phyloP scores from a whole-genome alignment of 2,113 vertebrate species.

The Microtus ochrogaster region DNA sequence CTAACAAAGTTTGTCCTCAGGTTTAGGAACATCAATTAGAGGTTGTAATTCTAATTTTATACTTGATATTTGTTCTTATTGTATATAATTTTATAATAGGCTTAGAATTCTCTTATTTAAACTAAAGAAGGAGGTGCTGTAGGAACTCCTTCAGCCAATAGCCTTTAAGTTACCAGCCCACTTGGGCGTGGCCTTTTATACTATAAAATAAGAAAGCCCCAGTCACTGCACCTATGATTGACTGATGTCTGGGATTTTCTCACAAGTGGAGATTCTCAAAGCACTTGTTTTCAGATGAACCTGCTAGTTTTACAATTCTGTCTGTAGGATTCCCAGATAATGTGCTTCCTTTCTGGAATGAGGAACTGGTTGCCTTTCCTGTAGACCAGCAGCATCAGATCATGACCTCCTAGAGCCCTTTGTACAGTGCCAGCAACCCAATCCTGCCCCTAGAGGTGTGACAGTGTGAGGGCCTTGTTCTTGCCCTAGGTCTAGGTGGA shows the following conservation, averaged over 20 bases:
- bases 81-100: no score
- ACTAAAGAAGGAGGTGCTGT: no score
- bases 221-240: neutral
- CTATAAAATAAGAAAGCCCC: neutral
- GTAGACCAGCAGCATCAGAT: neutral
- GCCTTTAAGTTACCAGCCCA: no score
- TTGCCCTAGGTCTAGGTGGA: no score
- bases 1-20: no score
- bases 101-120: no score
- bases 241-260: neutral
- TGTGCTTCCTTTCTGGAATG: neutral
- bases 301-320: neutral
- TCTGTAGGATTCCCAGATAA: neutral
- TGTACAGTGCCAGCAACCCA: constrained; percentile 63
- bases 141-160: no score
- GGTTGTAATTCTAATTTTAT: no score
- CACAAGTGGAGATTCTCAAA: neutral
- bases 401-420: constrained; percentile 34
- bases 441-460: neutral
- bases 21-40: no score
- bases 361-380: constrained; percentile 37
- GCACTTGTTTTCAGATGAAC: neutral
- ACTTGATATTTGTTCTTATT: no score
- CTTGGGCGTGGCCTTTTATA: no score
- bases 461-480: neutral